Evolutionary conservation across 53 echinoderm and acorn worm species (phyloP).

Genomic region (Stichopus horrens): DNA sequence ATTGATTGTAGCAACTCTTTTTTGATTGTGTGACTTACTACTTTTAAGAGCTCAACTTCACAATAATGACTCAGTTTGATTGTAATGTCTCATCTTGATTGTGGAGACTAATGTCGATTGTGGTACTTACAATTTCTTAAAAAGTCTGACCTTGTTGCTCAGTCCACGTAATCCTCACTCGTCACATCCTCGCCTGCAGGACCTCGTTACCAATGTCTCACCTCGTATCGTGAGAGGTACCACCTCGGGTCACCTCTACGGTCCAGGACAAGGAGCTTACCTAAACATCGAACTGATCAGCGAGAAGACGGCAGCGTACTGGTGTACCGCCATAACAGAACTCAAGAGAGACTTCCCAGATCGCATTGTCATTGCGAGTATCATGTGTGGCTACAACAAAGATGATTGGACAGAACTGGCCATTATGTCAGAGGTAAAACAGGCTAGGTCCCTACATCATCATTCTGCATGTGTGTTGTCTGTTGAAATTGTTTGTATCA

Average conservation of each 20-base stretch:
- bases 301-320: slow-evolving; percentile 94
- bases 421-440: slow-evolving; percentile 86
- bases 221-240: slow-evolving; percentile 98
- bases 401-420: slow-evolving; percentile 91
- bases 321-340: slow-evolving; percentile 84
- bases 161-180: too few relatives aligned
- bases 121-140: too few relatives aligned
- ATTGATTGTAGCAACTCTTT: too few relatives aligned
- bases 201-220: slow-evolving; percentile 92
- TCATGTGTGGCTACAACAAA: slow-evolving; percentile 97
- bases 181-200: slow-evolving; percentile 49
- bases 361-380: slow-evolving; percentile 89
- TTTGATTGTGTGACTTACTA: too few relatives aligned
- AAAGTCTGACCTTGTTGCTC: too few relatives aligned
- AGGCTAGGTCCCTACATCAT: not conserved
- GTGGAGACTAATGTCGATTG: too few relatives aligned
- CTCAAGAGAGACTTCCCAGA: slow-evolving; percentile 92
- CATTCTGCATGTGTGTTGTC: not conserved
- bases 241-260: slow-evolving; percentile 82
- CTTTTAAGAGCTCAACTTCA: too few relatives aligned
- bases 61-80: too few relatives aligned
- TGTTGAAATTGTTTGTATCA: not conserved
- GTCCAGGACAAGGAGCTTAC: slow-evolving; percentile 97
- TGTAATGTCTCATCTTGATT: too few relatives aligned
- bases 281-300: slow-evolving; percentile 99